Evolutionary conservation across 2,797 vertebrate genomes (phyloP), one percentile per base, ranked within the genome.

Genomic region (Borostomias antarcticus): DNA sequence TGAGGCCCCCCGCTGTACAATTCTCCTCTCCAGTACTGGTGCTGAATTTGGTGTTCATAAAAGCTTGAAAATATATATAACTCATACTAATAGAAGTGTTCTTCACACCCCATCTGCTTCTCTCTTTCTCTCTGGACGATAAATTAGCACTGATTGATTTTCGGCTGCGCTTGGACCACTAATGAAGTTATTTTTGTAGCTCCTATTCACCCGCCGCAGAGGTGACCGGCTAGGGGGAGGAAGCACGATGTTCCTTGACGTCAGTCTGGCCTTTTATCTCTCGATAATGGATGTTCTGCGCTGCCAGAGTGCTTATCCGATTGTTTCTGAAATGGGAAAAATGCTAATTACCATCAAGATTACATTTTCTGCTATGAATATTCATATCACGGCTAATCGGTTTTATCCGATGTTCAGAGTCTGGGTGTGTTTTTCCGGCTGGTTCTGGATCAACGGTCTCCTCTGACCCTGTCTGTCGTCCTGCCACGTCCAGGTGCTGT

Each of bases 401-500:
- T 26, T n/a, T n/a, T n/a, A n/a, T n/a, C n/a, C n/a, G n/a, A n/a
- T n/a, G n/a, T n/a, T n/a, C n/a, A n/a, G n/a, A n/a, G n/a, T n/a
- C n/a, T n/a, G 33, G 33, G 33, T 45, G 40, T 37, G 35, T 37
- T 45, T 45, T 45, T n/a, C n/a, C n/a, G n/a, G n/a, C n/a, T n/a
- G n/a, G n/a, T 43, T 43, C 40, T 0, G 40, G 8, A 13, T 43
- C 0, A 43, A 17, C n/a, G 13, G 3, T 43, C 10, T 32, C 1
- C 26, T 64, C 17, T 32, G 21, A 50, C 29, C 30, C 19, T 25
- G 30, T 29, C 45, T 53, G 0, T 63, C n/a, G n/a, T n/a, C 2
- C 17, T 0, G 25, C 47, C 40, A 4, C 66, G 21, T 59, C 37
- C 78, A 99, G 97, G 98, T 99, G 63, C 89, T 99, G 83, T 99